Conservation (phyloP, 2,888 invertebrate genomes). For the Neoascia interrupta region DNA sequence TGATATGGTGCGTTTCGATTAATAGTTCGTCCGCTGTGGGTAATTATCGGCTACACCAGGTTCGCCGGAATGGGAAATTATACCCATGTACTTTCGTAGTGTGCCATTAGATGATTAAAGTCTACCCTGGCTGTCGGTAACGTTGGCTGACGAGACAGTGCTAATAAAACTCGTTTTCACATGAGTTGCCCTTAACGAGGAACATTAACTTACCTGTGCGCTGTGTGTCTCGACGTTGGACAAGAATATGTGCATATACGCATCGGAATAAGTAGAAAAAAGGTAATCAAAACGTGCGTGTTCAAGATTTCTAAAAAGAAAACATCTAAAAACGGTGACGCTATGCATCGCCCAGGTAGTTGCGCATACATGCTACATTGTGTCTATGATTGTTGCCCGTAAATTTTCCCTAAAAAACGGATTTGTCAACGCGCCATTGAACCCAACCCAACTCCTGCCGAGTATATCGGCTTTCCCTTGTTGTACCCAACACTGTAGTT, state of each 20-base stretch:
- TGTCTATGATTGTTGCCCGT: conserved; percentile 19
- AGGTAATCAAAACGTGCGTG: conserved; percentile 28
- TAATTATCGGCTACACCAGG: conserved; percentile 31
- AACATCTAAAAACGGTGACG: conserved; percentile 26
- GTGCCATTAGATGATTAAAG: neutral
- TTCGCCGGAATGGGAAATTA: neutral
- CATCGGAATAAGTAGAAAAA: conserved; percentile 18
- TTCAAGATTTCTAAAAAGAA: conserved; percentile 25
- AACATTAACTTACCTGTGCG: conserved; percentile 18
- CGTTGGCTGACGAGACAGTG: conserved; percentile 14
- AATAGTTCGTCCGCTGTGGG: conserved; percentile 22
- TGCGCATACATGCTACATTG: conserved; percentile 44
- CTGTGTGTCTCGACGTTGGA: too few relatives aligned
- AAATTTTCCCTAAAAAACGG: conserved; percentile 10
- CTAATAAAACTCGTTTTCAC: conserved; percentile 50
- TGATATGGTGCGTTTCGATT: conserved; percentile 30
- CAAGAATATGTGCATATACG: too few relatives aligned
- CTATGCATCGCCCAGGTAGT: conserved; percentile 13
- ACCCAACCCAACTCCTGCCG: conserved; percentile 8
- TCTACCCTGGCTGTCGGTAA: conserved; percentile 7
- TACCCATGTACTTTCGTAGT: neutral
- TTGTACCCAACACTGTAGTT: too few relatives aligned
- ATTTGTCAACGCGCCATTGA: conserved; percentile 39
- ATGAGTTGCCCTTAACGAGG: conserved; percentile 53
- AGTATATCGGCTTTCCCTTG: conserved; percentile 19